Percentiles rank a stretch among this genome's conserved stretches.
phyloP scores from a whole-genome alignment of 2,797 vertebrate genomes.

The Percopsis omiscomaycus region DNA sequence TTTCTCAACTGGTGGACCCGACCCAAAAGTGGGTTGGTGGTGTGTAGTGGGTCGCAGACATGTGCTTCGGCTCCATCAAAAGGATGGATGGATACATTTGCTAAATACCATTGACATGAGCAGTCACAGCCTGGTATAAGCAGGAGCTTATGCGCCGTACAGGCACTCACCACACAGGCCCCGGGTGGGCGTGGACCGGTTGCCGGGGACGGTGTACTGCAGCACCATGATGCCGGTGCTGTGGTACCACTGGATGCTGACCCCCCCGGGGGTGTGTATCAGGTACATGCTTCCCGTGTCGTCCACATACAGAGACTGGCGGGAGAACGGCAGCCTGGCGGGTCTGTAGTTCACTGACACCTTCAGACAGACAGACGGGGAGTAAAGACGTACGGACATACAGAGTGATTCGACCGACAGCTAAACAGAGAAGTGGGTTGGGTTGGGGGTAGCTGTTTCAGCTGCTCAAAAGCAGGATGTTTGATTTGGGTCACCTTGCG shows the following conservation, averaged over 20 bases:
- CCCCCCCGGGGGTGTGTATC: constrained; percentile 87
- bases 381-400: too few species aligned
- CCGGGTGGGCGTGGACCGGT: constrained; percentile 82
- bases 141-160: not conserved
- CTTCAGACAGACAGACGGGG: constrained; percentile 59
- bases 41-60: too few species aligned
- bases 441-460: not conserved
- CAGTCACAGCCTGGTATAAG: constrained; percentile 16
- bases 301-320: constrained; percentile 85
- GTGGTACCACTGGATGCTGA: constrained; percentile 95
- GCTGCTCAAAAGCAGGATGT: not conserved
- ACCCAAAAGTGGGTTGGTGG: too few species aligned
- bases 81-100: too few species aligned
- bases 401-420: too few species aligned
- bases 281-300: constrained; percentile 96
- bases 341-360: constrained; percentile 88
- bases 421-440: not conserved
- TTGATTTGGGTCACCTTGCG: constrained; percentile 81
- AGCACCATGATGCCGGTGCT: constrained; percentile 94
- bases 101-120: too few species aligned
- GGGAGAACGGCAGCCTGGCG: constrained; percentile 86
- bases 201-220: constrained; percentile 82
- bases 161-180: constrained; percentile 92
- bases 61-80: too few species aligned
- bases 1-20: too few species aligned